Base-by-base conservation (phyloP, 2,113 vertebrate species). In the Cromileptes altivelis region DNA sequence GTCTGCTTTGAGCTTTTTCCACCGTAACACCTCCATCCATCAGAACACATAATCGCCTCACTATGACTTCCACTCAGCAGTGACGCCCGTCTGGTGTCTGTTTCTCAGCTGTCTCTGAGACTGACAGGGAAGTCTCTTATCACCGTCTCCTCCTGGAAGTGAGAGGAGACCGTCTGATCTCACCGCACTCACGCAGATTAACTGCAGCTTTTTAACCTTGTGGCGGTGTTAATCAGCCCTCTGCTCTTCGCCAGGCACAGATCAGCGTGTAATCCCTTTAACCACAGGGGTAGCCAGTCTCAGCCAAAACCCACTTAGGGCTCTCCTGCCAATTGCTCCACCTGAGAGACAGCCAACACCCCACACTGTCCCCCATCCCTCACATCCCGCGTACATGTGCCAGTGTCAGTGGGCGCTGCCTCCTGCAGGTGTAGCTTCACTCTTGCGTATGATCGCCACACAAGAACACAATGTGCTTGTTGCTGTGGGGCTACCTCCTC, bases 201-300 rank as follows among this genome's bases (percentile, higher is more conserved):
- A 75, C 64, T 6, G 80, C 69, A 70, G 83, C 79, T 89, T 87
- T 92, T 88, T 88, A 87, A 91, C 84, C 79, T 84, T 49, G 70
- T 75, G 70, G 64, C 56, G 8, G 45, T 30, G 81, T 87, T 88
- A 89, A 89, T 86, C 74, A 86, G 63, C 70, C 75, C 80, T 79
- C 47, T 76, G 64, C 82, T 77, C 65, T 47, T 21, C 19, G 70
- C 88, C 73, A 79, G 80, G 27, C 58, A 56, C 50, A 87, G 78
- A 86, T 92, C 89, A 90, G 72, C 58, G 14, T 78, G 70, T 91
- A 90, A 94, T 92, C 90, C 85, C 61, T 79, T 89, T 89, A 88
- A 82, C 78, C 78, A 74, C 47, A n/a, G 75, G 64, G 53, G 75
- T 62, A 77, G 55, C 50, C 4, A 47, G 58, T 49, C 79, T 83